These are phyloP conservation scores for Mayetiola destructor DNA, from an alignment of 2,888 invertebrate genomes.

Conservation along the genomic window DNA sequence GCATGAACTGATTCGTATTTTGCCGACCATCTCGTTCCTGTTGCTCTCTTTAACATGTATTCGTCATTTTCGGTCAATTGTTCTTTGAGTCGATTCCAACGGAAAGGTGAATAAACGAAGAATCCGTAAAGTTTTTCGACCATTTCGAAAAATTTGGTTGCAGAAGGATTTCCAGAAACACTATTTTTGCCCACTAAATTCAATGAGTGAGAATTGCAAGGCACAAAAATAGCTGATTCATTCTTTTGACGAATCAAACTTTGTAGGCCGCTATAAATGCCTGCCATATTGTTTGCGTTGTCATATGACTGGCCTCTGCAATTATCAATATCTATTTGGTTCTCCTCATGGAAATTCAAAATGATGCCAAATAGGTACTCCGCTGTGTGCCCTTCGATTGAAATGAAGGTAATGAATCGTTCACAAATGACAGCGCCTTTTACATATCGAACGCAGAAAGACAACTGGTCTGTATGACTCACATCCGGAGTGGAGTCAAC, in stretches of 20 bases:
- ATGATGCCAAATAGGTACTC: constrained; percentile 17
- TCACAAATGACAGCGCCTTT: constrained; percentile 21
- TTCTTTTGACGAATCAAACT: constrained; percentile 23
- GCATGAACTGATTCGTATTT: background rate
- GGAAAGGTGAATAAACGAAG: background rate
- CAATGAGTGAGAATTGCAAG: constrained; percentile 23
- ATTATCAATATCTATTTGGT: background rate
- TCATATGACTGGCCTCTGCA: constrained; percentile 4
- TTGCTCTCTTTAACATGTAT: background rate
- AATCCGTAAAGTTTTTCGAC: background rate
- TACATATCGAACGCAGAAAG: constrained; percentile 24
- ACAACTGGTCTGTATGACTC: constrained; percentile 25
- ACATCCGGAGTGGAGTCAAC: constrained; percentile 27
- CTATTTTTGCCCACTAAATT: constrained; percentile 22
- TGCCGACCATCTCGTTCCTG: background rate
- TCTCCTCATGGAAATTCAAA: background rate
- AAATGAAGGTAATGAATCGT: constrained; percentile 25
- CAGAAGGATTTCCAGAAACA: background rate
- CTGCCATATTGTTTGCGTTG: constrained; percentile 8
- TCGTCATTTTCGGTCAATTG: background rate
- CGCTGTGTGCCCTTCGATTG: constrained; percentile 23
- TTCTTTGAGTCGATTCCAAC: background rate
- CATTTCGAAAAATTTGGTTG: background rate
- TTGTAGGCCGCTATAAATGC: constrained; percentile 24
- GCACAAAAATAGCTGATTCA: constrained; percentile 24